Evolutionary conservation across 2,113 vertebrate genomes (phyloP), one percentile per base, ranked within the genome.

Genomic region (Tachysurus fulvidraco): DNA sequence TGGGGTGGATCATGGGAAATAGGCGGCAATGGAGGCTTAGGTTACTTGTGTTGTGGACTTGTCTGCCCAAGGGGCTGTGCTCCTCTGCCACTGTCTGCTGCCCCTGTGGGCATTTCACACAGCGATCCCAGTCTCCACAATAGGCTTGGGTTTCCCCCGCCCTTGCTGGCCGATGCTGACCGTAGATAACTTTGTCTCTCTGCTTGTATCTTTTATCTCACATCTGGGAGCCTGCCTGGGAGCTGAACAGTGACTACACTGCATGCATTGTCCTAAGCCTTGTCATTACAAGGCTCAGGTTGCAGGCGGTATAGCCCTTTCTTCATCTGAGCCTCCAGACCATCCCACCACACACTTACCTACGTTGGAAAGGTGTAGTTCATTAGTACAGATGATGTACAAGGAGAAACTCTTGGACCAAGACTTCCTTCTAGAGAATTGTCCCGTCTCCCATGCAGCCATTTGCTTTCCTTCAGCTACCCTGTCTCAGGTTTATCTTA

Each of bases 121-220:
- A 57, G 88, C 86, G 54, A 88, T 86, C 86, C 55, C 86, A 74
- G 64, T 89, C 52, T 46, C 83, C 88, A 83, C 89, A 92, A 89
- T 89, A 87, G 91, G 88, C 90, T 95, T 90, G 71, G 85, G 90
- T 95, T 92, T 89, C 89, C 57, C 13, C 78, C 74, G 89, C 89
- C 89, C 84, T 88, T 78, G 23, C 84, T 59, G 85, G 88, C 87
- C 52, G 88, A 94, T 94, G 86, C 82, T 86, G 86, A 83, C 84
- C 67, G 55, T 91, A 91, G 93, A 94, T 94, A 94, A 90, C 90
- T 92, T 94, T 94, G 94, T 95, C 86, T 89, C 11, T 30, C 23
- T 81, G 88, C 93, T 93, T 94, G 94, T 95, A 91, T 91, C 92
- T 91, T 92, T 91, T 92, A 92, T 93, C 91, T 91, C 88, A 87